Percentiles rank a stretch among this genome's conserved stretches.
Evolutionary conservation across 1,140 invertebrate species (phyloP).

Genomic region (Batillaria attramentaria): DNA sequence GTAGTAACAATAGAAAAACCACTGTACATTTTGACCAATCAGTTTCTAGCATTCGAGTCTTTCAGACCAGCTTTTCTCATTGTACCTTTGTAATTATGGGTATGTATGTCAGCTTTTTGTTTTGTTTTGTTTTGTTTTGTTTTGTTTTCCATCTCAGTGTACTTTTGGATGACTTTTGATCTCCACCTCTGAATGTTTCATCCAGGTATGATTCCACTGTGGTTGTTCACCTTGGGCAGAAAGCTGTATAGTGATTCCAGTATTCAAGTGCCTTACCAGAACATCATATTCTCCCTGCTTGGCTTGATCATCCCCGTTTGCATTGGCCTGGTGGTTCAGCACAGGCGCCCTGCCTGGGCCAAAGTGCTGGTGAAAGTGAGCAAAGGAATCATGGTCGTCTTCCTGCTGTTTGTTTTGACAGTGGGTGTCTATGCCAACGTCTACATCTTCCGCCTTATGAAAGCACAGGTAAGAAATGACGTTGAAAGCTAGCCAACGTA

Average conservation of each 20-base stretch:
- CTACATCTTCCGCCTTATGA: slow-evolving; percentile 90
- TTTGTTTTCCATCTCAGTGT: not conserved
- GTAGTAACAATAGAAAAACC: too few relatives aligned
- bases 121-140: not conserved
- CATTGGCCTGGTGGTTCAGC: slow-evolving; percentile 80
- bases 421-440: slow-evolving; percentile 93
- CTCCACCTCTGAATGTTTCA: slow-evolving; percentile 42
- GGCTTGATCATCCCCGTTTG: slow-evolving; percentile 86
- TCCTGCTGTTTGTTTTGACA: slow-evolving; percentile 91
- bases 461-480: not conserved
- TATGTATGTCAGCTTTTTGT: too few relatives aligned
- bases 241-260: slow-evolving; percentile 75
- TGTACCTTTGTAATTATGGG: too few relatives aligned
- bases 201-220: slow-evolving; percentile 92
- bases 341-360: slow-evolving; percentile 74
- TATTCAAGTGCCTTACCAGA: slow-evolving; percentile 83
- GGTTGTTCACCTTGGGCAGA: slow-evolving; percentile 91
- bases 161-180: not conserved
- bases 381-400: slow-evolving; percentile 82
- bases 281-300: slow-evolving; percentile 83
- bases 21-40: too few relatives aligned
- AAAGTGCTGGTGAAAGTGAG: slow-evolving; percentile 53
- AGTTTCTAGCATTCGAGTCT: too few relatives aligned
- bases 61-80: too few relatives aligned
- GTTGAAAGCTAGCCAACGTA: too few relatives aligned